Base-by-base conservation (phyloP, 2,797 vertebrate species). In the Macropodus opercularis region DNA sequence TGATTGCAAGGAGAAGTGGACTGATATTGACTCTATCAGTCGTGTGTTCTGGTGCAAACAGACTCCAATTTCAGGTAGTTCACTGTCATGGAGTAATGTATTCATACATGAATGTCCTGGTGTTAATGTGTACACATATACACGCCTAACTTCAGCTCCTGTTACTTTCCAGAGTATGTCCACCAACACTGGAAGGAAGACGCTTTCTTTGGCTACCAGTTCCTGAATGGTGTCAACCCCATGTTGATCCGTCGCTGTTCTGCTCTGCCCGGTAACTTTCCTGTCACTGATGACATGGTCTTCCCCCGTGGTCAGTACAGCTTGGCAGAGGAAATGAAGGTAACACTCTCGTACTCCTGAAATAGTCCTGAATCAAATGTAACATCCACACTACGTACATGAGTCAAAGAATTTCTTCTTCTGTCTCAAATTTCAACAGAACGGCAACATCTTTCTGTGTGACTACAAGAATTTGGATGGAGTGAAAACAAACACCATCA, bases 371-470 rank as follows among this genome's bases (percentile, higher is more conserved):
- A 8, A 12, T 36, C 1, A 31, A 27, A 29, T 38, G 0, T 27
- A 13, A 48, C 44, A 27, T 58, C 0, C 15, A 24, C 10, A 11
- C 0, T 21, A 14, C 44, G 6, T 5, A 11, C n/a, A 1, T 23
- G 8, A 36, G 14, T 54, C 1, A 17, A 41, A 5, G 17, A 1
- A 18, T 66, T 36, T 47, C 2, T 31, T 15, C 17, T 50, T 4
- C 2, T 23, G 5, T 4, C 8, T 22, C 1, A 19, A 26, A 49
- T 15, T 35, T 11, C 12, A 53, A 86, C 83, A 94, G 94, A 89
- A 86, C n/a, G 91, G 92, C 23, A 92, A 92, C 65, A 81, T 93
- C 23, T 94, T 83, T 78, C 72, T 93, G 49, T 90, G 88, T 5
- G 90, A 91, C 83, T 93, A 93, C 66, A 86, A 83, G 58, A 62